phyloP scores from a whole-genome alignment of 2,113 vertebrate genomes.

The Ceuthmochares aereus region DNA sequence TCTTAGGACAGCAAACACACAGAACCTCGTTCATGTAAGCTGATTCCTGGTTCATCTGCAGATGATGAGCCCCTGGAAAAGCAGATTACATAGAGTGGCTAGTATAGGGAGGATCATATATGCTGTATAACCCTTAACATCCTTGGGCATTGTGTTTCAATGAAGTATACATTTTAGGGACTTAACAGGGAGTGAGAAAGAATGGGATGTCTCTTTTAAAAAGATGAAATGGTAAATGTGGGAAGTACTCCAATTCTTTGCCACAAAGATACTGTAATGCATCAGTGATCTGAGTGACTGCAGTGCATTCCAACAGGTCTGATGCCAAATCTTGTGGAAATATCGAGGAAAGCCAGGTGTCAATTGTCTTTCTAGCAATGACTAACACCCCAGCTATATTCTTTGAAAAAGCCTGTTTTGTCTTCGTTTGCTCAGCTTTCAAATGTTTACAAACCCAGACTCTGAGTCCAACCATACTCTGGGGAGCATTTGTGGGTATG shows the following conservation, averaged over 20 bases:
- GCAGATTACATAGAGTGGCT: not conserved
- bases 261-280: slow-evolving; percentile 7
- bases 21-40: not conserved
- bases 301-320: not conserved
- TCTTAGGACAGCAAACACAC: not conserved
- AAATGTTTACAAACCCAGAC: not conserved
- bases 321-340: not conserved
- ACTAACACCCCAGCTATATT: not conserved
- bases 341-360: not conserved
- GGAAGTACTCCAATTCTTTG: not conserved
- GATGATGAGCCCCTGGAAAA: not conserved
- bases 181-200: not conserved
- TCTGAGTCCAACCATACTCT: not conserved
- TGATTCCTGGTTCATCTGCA: not conserved
- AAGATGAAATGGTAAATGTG: slow-evolving; percentile 8
- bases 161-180: not conserved
- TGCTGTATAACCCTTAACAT: not conserved
- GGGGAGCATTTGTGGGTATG: not conserved
- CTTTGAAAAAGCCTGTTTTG: not conserved
- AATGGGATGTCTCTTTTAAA: slow-evolving; percentile 8
- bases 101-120: not conserved
- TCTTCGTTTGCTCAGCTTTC: not conserved
- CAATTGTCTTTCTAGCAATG: not conserved
- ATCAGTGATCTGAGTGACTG: not conserved
- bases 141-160: not conserved